Evolutionary conservation across 2,888 invertebrate genomes (phyloP).

Genomic region (Cryptus viduatorius): DNA sequence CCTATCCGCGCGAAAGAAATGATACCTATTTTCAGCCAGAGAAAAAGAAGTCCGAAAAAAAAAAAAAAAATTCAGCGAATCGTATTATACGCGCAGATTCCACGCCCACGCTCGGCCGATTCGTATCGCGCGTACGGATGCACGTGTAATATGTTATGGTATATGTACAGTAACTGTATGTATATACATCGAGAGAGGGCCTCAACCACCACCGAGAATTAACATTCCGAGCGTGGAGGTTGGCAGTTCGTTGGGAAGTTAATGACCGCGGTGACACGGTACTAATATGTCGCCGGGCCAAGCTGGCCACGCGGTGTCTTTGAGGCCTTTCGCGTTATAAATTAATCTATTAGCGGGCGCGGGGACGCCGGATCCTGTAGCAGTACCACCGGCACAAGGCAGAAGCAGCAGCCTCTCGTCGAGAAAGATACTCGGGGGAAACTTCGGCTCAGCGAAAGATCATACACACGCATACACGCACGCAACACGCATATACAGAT

Average conservation of each 20-base stretch:
- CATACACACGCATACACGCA: neutral
- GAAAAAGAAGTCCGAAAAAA: constrained; percentile 29
- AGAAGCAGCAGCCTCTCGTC: constrained; percentile 40
- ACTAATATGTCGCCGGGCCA: constrained; percentile 81
- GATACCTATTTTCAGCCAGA: constrained; percentile 32
- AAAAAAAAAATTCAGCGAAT: constrained; percentile 50
- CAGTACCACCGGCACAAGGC: constrained; percentile 6
- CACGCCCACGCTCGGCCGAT: constrained; percentile 63
- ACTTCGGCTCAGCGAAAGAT: constrained; percentile 17
- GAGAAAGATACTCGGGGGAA: constrained; percentile 5
- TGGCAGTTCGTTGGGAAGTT: constrained; percentile 75
- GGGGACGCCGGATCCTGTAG: constrained; percentile 68
- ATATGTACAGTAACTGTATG: constrained; percentile 1
- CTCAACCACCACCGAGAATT: constrained; percentile 71
- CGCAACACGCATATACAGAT: neutral
- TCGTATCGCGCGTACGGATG: constrained; percentile 50
- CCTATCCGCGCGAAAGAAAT: constrained; percentile 37
- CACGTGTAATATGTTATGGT: constrained; percentile 55
- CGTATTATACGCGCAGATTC: constrained; percentile 51
- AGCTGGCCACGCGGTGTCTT: constrained; percentile 79
- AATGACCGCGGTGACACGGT: constrained; percentile 81
- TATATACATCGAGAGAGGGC: constrained; percentile 37
- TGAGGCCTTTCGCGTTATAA: constrained; percentile 83
- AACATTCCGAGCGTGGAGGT: constrained; percentile 78
- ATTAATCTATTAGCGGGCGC: constrained; percentile 83